Evolutionary conservation across 1,140 invertebrate species (phyloP).

Genomic region (Oppia nitens): DNA sequence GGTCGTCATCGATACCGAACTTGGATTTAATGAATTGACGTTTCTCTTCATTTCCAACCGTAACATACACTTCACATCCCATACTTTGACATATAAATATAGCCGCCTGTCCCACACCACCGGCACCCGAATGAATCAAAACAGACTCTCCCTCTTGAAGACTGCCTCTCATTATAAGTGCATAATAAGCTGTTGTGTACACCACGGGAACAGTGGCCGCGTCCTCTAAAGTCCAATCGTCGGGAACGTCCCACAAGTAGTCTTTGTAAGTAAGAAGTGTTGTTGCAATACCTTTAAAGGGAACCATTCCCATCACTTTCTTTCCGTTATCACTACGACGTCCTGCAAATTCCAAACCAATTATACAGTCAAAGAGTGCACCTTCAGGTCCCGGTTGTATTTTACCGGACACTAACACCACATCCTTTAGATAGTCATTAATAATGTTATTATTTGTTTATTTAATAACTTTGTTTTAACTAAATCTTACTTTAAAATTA

Average conservation of each 20-base stretch:
- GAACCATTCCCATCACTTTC: constrained; percentile 81
- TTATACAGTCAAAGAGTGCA: constrained; percentile 18
- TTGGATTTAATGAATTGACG: constrained; percentile 30
- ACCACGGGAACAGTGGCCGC: constrained; percentile 84
- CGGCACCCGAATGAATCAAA: constrained; percentile 83
- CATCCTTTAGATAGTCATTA: constrained; percentile 53
- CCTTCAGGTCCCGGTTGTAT: constrained; percentile 84
- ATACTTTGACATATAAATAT: constrained; percentile 75
- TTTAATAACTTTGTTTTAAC: constrained; percentile 37
- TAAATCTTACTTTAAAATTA: constrained; percentile 50
- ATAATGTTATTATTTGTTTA: constrained; percentile 28
- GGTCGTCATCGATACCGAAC: constrained; percentile 32
- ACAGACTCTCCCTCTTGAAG: constrained; percentile 64
- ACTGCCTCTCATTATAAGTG: constrained; percentile 52
- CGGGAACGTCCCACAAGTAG: constrained; percentile 81
- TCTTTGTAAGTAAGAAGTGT: constrained; percentile 58
- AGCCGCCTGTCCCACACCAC: constrained; percentile 88
- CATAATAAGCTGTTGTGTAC: constrained; percentile 54
- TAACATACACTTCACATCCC: constrained; percentile 71
- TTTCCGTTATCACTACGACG: constrained; percentile 44
- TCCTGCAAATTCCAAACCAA: constrained; percentile 73
- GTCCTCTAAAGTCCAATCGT: constrained; percentile 68
- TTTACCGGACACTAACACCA: constrained; percentile 92
- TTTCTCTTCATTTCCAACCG: constrained; percentile 38
- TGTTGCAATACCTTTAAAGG: constrained; percentile 71